Conservation (phyloP, 2,888 invertebrate genomes). For the Drosophila longiperda region DNA sequence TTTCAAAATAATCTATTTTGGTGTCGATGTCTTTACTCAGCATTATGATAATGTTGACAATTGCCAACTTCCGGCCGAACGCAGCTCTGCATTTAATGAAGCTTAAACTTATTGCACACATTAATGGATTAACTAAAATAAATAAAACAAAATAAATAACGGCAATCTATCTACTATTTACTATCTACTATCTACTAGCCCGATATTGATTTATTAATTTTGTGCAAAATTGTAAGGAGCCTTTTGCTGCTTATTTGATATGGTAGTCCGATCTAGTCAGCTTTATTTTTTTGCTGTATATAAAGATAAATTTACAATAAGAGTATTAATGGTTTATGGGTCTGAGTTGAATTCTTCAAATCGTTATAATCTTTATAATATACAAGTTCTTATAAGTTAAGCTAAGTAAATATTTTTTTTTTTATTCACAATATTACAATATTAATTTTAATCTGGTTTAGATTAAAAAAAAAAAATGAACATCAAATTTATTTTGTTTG, state of each 20-base stretch:
- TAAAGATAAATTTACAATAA: too few relatives aligned
- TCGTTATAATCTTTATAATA: neutral
- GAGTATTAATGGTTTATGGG: neutral
- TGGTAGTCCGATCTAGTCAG: neutral
- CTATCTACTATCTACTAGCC: too few relatives aligned
- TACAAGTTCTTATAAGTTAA: neutral
- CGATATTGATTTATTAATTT: too few relatives aligned
- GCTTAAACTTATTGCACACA: neutral
- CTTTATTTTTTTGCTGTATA: neutral
- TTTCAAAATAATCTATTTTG: slow-evolving; percentile 20
- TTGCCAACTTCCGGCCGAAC: slow-evolving; percentile 23
- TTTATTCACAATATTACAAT: neutral
- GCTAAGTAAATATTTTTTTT: neutral
- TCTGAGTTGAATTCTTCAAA: neutral
- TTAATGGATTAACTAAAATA: neutral
- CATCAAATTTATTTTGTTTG: neutral
- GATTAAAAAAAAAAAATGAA: neutral
- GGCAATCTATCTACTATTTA: neutral
- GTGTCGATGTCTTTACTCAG: slow-evolving; percentile 8
- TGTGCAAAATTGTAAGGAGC: neutral
- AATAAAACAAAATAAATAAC: neutral
- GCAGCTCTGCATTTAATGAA: slow-evolving; percentile 16
- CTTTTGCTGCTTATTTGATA: too few relatives aligned
- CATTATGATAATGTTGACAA: neutral
- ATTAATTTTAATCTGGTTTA: neutral